Evolutionary conservation across 2,113 vertebrate genomes (phyloP).

Genomic region (Dipodomys merriami): DNA sequence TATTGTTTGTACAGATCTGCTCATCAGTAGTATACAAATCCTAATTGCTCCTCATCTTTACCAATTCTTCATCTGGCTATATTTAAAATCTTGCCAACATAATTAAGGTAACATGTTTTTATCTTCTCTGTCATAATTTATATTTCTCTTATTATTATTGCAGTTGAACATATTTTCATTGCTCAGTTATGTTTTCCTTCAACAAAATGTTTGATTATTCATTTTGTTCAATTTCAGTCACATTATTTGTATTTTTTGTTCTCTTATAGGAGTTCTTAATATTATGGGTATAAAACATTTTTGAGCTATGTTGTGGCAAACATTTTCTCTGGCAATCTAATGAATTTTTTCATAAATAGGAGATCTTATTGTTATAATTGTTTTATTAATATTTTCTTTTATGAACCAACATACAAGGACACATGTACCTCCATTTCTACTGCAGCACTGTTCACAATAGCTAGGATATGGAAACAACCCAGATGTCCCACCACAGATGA

Average conservation of each 20-base stretch:
- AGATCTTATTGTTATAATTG: background rate
- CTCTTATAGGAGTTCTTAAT: background rate
- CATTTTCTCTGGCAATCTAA: background rate
- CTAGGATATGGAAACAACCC: no score
- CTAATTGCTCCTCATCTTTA: background rate
- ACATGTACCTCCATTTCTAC: no score
- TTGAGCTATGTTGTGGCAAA: background rate
- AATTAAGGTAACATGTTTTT: constrained; percentile 3
- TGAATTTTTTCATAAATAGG: background rate
- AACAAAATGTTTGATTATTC: background rate
- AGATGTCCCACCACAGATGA: no score
- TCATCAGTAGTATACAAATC: background rate
- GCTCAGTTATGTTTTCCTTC: background rate
- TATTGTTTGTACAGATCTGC: background rate
- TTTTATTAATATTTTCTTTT: constrained; percentile 11
- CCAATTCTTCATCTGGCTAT: background rate
- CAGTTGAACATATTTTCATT: constrained; percentile 7
- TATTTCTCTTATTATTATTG: background rate
- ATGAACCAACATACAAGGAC: background rate
- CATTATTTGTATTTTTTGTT: background rate
- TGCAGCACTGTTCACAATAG: no score
- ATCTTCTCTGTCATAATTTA: background rate
- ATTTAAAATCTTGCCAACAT: background rate
- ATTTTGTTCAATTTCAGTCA: background rate
- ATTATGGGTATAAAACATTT: background rate